Percentiles rank a stretch among this genome's conserved stretches.
Evolutionary conservation across 92 coral and sea anemone genomes (phyloP).

Genomic region (Muricea muricata): DNA sequence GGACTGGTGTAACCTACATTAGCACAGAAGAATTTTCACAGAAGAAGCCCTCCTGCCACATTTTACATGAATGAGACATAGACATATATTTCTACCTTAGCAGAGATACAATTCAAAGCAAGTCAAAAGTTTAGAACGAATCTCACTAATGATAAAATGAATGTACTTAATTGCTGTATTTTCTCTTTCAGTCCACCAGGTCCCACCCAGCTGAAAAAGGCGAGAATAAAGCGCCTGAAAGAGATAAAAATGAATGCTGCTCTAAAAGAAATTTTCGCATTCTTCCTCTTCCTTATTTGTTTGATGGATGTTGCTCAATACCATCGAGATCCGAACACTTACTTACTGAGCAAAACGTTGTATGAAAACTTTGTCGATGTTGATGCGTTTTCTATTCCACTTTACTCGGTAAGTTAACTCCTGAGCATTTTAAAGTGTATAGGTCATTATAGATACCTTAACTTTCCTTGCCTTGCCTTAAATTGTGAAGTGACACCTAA

Average conservation of each 20-base stretch:
- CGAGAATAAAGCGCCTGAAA: conserved; percentile 78
- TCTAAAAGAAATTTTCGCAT: conserved; percentile 77
- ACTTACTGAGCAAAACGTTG: conserved; percentile 77
- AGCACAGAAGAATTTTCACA: no score
- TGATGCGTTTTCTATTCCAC: conserved; percentile 55
- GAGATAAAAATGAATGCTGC: conserved; percentile 80
- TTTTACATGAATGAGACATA: no score
- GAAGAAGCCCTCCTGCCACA: no score
- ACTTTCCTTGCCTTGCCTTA: no score
- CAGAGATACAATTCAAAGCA: no score
- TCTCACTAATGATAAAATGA: no score
- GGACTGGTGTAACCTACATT: no score
- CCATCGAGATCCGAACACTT: conserved; percentile 82
- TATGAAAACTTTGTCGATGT: conserved; percentile 67
- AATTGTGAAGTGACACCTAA: no score
- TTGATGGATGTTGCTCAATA: conserved; percentile 83
- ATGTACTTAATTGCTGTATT: no score
- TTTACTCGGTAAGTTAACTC: conserved; percentile 64
- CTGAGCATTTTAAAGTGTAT: neutral
- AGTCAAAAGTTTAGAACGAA: no score
- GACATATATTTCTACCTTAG: no score
- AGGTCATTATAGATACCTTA: no score
- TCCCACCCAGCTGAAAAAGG: conserved; percentile 65
- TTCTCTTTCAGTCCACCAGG: conserved; percentile 76
- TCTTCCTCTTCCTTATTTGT: conserved; percentile 73